Evolutionary conservation across 2,888 invertebrate species (phyloP).

Genomic region (Acanthococcus lagerstroemiae): DNA sequence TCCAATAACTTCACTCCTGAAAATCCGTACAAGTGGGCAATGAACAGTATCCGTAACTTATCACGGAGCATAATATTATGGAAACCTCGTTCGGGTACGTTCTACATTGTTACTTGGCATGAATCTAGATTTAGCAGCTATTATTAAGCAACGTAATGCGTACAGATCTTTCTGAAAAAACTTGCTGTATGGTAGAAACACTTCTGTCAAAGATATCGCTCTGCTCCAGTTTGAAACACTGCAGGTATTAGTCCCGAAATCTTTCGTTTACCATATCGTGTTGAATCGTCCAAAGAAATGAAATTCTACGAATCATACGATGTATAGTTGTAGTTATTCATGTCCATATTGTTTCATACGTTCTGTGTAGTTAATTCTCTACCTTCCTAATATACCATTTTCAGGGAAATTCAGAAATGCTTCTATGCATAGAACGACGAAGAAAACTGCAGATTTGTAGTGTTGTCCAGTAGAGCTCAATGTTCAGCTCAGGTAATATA

Average conservation of each 20-base stretch:
- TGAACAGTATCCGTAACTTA: too few relatives aligned
- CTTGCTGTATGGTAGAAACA: too few relatives aligned
- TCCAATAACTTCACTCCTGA: too few relatives aligned
- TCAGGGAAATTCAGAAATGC: slow-evolving; percentile 71
- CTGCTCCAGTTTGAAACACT: slow-evolving; percentile 24
- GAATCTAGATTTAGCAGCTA: too few relatives aligned
- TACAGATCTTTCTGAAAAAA: too few relatives aligned
- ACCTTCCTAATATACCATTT: neutral
- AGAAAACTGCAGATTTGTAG: slow-evolving; percentile 72
- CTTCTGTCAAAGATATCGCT: too few relatives aligned
- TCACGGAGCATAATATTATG: too few relatives aligned
- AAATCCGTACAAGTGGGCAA: too few relatives aligned
- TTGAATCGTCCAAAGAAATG: slow-evolving; percentile 77
- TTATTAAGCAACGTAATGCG: too few relatives aligned
- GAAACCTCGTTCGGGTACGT: too few relatives aligned
- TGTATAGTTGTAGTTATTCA: slow-evolving; percentile 70
- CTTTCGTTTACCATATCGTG: slow-evolving; percentile 75
- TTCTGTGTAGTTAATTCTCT: neutral
- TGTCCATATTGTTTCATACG: neutral
- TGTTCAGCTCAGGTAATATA: slow-evolving; percentile 66
- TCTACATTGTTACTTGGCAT: too few relatives aligned
- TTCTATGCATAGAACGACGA: slow-evolving; percentile 64
- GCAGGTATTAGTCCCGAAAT: slow-evolving; percentile 45
- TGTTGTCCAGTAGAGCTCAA: slow-evolving; percentile 78
- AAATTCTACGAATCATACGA: slow-evolving; percentile 68